Base-by-base conservation (phyloP, 92 coral and sea anemone genomes). In the Montipora capitata region DNA sequence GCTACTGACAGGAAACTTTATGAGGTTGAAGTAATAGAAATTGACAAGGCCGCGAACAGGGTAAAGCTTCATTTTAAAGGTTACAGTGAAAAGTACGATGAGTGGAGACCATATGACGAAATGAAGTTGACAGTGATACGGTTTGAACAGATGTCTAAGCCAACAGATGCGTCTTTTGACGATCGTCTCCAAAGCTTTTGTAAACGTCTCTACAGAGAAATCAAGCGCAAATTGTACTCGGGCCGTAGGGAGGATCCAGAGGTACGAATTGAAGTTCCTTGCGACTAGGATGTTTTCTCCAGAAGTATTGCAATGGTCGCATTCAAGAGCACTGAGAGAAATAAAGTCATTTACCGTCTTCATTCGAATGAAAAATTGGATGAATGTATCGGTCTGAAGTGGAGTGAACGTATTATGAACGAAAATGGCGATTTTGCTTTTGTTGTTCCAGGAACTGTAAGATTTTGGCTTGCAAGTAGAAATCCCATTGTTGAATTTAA, bases 361-460 rank as follows among this genome's bases (percentile, higher is more conserved):
- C 52, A 13, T 45, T 68, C 67, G 1, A 71, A 81, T 63, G 45
- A 44, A 44, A 49, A 18, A n/a, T 88, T 89, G 35, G 85, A 92
- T 65, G 39, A 27, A 40, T 54, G 63, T 68, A 81, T 89, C 10
- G 95, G 95, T 48, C 62, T 40, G 8, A 87, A 82, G 54, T 81
- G 92, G 94, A 83, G 87, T 8, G 94, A 87, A 70, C 80, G 79
- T 4, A 92, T 88, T 14, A 49, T 88, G 68, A 92, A 92, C 57
- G 27, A 64, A 16, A 85, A 74, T 43, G 95, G 95, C 35, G 90
- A 83, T 83, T 88, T 81, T 85, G 83, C 92, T 63, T 88, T 40
- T 83, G 89, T 83, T 9, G 75, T 51, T 0, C 70, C 72, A 40
- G 90, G 85, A 52, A 92, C 95, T 76, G 80, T 92, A 9, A 78